phyloP scores from a whole-genome alignment of 1,140 invertebrate species.

The Caerostris extrusa region DNA sequence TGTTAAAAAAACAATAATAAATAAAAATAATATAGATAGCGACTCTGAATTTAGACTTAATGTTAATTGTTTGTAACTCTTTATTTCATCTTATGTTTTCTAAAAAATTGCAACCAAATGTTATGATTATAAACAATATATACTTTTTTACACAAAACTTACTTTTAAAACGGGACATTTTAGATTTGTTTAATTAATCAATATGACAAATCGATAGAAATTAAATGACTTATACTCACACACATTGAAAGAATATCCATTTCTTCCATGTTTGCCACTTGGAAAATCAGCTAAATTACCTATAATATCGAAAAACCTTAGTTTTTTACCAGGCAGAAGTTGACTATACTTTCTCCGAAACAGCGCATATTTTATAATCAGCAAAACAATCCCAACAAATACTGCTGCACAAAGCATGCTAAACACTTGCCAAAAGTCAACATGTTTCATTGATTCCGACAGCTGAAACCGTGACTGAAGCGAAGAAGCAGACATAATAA shows the following conservation, averaged over 20 bases:
- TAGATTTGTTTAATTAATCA: too few species aligned
- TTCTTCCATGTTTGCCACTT: neutral
- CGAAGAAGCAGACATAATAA: neutral
- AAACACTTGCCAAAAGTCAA: neutral
- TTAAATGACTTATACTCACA: neutral
- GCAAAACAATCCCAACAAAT: neutral
- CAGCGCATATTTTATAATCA: neutral
- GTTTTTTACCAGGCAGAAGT: neutral
- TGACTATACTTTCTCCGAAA: neutral
- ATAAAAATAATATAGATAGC: too few species aligned
- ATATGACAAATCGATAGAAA: too few species aligned
- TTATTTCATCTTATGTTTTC: too few species aligned
- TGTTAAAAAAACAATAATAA: too few species aligned
- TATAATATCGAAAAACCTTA: neutral
- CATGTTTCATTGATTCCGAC: neutral
- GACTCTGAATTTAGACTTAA: too few species aligned
- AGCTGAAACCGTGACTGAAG: neutral
- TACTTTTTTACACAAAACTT: too few species aligned
- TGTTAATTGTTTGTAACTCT: too few species aligned
- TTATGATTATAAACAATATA: too few species aligned
- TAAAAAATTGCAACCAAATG: too few species aligned
- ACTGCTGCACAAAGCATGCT: neutral
- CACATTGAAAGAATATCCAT: constrained; percentile 38
- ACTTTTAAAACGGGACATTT: too few species aligned
- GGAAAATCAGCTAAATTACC: neutral